These are phyloP conservation scores for Natrix natrix DNA, from an alignment of 2,797 vertebrate genomes.

Conservation along the genomic window DNA sequence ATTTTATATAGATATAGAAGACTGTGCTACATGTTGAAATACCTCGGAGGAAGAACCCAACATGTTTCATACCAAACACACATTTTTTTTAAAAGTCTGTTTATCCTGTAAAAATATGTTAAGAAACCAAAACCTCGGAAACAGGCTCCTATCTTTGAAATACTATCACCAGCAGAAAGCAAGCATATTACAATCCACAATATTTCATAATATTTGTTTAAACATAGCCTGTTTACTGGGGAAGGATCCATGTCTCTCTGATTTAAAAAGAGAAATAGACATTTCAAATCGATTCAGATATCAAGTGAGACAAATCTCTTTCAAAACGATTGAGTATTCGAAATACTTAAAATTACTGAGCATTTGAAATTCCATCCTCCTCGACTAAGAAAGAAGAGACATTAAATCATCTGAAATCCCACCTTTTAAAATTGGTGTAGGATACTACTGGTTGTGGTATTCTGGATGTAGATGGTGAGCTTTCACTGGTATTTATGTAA, in stretches of 20 bases:
- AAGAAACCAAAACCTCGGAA: neutral
- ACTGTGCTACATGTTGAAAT: neutral
- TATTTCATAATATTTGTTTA: constrained; percentile 2
- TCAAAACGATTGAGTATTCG: neutral
- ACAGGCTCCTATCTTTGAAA: neutral
- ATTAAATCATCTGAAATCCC: neutral
- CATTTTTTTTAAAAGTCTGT: neutral
- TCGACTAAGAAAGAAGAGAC: neutral
- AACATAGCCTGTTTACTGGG: neutral
- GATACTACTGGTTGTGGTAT: neutral
- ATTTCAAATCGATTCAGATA: neutral
- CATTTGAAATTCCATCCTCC: neutral
- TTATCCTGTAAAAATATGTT: neutral
- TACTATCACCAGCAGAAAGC: neutral
- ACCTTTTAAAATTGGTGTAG: neutral
- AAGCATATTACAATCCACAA: neutral
- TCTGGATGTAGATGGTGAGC: constrained; percentile 20
- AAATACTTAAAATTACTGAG: neutral
- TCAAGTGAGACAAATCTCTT: constrained; percentile 4
- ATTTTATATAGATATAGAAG: neutral
- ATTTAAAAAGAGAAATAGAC: neutral
- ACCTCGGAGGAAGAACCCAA: neutral
- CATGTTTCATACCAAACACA: neutral
- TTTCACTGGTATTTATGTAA: constrained; percentile 5
- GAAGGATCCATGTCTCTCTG: neutral